A percentile compares a stretch with the other conserved stretches of the same genome.
These are phyloP conservation scores for Tinea semifulvella DNA, from an alignment of 2,888 invertebrate species.

Conservation along the genomic window DNA sequence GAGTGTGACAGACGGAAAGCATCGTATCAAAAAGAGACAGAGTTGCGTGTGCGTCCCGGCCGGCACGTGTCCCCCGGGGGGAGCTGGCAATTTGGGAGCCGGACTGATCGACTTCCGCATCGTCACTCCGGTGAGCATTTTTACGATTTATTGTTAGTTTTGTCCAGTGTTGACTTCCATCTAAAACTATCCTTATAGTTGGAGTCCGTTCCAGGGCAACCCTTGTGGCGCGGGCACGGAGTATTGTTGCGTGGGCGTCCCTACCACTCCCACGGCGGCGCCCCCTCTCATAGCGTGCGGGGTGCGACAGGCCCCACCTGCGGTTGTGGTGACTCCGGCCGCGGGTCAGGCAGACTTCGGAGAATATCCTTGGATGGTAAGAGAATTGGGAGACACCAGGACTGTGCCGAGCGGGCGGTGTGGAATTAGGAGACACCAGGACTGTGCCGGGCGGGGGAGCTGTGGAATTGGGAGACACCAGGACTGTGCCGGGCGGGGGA, in stretches of 20 bases:
- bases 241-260: slow-evolving; percentile 39
- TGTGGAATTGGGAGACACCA: no score
- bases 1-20: slow-evolving; percentile 28
- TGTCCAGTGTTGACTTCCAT: neutral
- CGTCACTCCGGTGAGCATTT: slow-evolving; percentile 62
- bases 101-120: slow-evolving; percentile 70
- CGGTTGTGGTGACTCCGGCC: slow-evolving; percentile 35
- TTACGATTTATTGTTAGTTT: slow-evolving; percentile 9
- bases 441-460: no score
- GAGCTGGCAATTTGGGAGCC: slow-evolving; percentile 46
- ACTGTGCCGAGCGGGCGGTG: no score
- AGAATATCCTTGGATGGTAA: slow-evolving; percentile 79
- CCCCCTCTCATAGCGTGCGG: slow-evolving; percentile 45
- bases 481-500: no score
- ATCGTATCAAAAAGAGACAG: slow-evolving; percentile 44
- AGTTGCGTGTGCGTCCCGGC: slow-evolving; percentile 47
- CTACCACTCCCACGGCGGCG: slow-evolving; percentile 23
- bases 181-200: neutral
- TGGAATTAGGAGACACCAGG: no score
- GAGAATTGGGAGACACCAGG: neutral
- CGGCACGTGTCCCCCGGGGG: slow-evolving; percentile 38
- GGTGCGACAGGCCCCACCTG: slow-evolving; percentile 35
- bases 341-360: slow-evolving; percentile 72
- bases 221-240: slow-evolving; percentile 46
- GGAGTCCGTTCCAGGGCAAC: neutral